Percentiles rank a stretch among this genome's conserved stretches.
phyloP scores from a whole-genome alignment of 1,140 invertebrate genomes.

The Dendroctonus ponderosae region DNA sequence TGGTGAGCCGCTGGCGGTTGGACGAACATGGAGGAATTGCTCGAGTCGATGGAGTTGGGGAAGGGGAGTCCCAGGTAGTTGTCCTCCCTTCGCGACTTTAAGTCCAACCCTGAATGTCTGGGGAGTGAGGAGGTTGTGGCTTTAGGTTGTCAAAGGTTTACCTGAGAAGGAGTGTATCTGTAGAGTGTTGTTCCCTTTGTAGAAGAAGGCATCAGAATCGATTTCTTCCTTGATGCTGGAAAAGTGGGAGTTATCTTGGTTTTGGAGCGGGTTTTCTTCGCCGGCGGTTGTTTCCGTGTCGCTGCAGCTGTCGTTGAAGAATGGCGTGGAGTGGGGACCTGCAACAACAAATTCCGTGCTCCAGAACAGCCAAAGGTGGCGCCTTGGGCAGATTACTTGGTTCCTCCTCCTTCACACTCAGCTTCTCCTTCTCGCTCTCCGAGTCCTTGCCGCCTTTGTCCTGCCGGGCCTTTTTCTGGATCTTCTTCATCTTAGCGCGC shows the following conservation, averaged over 20 bases:
- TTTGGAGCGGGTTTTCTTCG: conserved; percentile 39
- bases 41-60: conserved; percentile 37
- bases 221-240: conserved; percentile 50
- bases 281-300: conserved; percentile 51
- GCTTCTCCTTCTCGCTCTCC: conserved; percentile 53
- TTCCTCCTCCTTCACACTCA: conserved; percentile 59
- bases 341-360: conserved; percentile 15
- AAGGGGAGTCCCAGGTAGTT: conserved; percentile 37
- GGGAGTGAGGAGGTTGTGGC: not conserved
- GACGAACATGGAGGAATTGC: conserved; percentile 40
- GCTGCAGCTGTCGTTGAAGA: conserved; percentile 55
- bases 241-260: conserved; percentile 43
- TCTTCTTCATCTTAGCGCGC: conserved; percentile 73
- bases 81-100: conserved; percentile 40
- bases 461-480: conserved; percentile 58
- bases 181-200: conserved; percentile 43
- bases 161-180: conserved; percentile 39
- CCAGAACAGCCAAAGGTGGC: conserved; percentile 24
- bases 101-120: conserved; percentile 28
- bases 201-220: conserved; percentile 46
- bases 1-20: conserved; percentile 46
- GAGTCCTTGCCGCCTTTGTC: conserved; percentile 54
- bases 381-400: conserved; percentile 53
- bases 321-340: conserved; percentile 52
- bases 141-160: not conserved